A percentile compares a stretch with the other conserved stretches of the same genome.
Conservation (phyloP, 2,797 vertebrate genomes). For the Propithecus deckenii region DNA sequence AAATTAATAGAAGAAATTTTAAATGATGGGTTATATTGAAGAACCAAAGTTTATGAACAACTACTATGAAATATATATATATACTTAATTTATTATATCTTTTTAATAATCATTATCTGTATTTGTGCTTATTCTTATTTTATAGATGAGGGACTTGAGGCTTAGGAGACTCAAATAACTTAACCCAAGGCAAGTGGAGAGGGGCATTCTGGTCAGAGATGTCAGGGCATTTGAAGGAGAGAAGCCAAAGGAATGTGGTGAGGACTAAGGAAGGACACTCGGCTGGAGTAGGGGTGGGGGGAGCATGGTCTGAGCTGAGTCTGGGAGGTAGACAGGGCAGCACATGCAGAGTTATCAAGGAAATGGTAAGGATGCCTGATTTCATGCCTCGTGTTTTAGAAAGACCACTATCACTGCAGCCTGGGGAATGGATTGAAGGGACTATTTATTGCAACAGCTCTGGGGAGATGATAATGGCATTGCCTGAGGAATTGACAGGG, state of each 20-base stretch:
- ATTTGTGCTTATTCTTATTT: not conserved
- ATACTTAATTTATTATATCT: not conserved
- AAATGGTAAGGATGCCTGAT: not conserved
- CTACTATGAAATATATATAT: not conserved
- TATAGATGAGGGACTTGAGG: not conserved
- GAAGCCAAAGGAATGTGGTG: not conserved
- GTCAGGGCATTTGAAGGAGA: not conserved
- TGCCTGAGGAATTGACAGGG: not conserved
- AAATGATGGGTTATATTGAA: not conserved
- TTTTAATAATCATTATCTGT: not conserved
- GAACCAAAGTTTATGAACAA: not conserved
- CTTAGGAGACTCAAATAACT: not conserved
- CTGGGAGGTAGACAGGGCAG: not conserved
- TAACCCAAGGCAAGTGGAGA: not conserved
- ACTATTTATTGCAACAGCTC: not conserved
- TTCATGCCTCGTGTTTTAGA: not conserved
- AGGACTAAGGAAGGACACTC: not conserved
- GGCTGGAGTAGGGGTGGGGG: too few relatives aligned
- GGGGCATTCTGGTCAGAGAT: not conserved
- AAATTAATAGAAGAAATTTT: not conserved
- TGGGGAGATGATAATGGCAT: not conserved
- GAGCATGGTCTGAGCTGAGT: too few relatives aligned
- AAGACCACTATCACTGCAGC: not conserved
- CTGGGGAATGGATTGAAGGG: not conserved
- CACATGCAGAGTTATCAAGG: not conserved